Evolutionary conservation across 2,113 vertebrate genomes (phyloP), one percentile per base, ranked within the genome.

Genomic region (Ramphastos sulfuratus): DNA sequence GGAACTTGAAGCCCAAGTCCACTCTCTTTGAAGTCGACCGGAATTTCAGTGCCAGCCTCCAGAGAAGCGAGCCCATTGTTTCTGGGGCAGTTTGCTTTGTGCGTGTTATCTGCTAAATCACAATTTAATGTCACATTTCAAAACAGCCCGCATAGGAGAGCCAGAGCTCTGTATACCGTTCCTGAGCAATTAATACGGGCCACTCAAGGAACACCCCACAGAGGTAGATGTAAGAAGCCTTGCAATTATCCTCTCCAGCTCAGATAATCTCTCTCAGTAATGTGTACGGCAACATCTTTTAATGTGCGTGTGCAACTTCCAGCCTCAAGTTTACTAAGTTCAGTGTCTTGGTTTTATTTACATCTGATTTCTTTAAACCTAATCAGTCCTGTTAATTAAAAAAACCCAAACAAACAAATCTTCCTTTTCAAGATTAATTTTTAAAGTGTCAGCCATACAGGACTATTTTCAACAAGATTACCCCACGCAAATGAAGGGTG

Each of bases 371-470:
- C 93, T 65, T 85, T 81, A 93, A 90, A 81, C 69, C 80, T 81
- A 67, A 88, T 90, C 79, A 61, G 64, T 27, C 79, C 48, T 21
- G 4, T 75, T 9, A 42, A 76, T 77, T 77, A 55, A 60, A 93
- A 81, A 50, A 39, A 37, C 15, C 33, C n/a, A 81, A 76, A 59
- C 19, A 56, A 6, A 94, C 65, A 92, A 90, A 88, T 93, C 91
- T 83, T 95, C 95, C 66, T 86, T 88, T 94, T 96, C 90, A 81
- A 86, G 95, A 82, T 96, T 67, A 84, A 87, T 87, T 96, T 92
- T 95, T 91, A 79, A 95, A 89, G 87, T 72, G 82, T 96, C 92
- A 76, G 81, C 78, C 30, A 1, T 78, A 37, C 37, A 19, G 14
- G 19, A 54, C 77, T 88, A 67, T 90, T 91, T 93, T 82, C 79